These are phyloP conservation scores for Sula dactylatra DNA, from an alignment of 2,113 vertebrate genomes.

Conservation along the genomic window DNA sequence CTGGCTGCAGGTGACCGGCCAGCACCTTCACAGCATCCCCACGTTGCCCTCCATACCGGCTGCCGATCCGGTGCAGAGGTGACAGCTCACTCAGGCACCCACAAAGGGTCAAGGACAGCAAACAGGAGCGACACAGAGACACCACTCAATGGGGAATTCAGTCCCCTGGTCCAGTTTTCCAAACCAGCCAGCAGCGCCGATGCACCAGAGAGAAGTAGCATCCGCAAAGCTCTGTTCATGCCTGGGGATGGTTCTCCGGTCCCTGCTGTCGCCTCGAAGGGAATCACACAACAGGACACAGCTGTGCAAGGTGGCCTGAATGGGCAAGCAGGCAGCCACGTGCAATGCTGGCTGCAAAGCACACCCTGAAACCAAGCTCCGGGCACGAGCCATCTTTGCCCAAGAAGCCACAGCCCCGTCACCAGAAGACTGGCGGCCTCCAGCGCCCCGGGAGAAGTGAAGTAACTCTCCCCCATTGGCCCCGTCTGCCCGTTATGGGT, in stretches of 20 bases:
- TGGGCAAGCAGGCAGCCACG: rapidly evolving
- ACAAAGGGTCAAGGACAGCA: not conserved
- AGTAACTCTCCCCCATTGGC: slow-evolving; percentile 21
- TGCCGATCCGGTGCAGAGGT: not conserved
- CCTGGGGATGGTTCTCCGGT: rapidly evolving
- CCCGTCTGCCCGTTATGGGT: not conserved
- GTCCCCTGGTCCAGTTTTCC: not conserved
- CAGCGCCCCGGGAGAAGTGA: slow-evolving; percentile 8
- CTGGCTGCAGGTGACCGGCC: rapidly evolving
- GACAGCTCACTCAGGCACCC: not conserved
- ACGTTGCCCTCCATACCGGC: not conserved
- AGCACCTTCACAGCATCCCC: not conserved
- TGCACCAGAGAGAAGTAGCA: not conserved
- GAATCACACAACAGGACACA: not conserved
- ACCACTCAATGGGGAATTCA: not conserved
- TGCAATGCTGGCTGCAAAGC: not conserved
- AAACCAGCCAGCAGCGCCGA: not conserved
- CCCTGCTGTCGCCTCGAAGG: not conserved
- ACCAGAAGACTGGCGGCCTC: slow-evolving; percentile 31
- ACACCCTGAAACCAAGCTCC: not conserved
- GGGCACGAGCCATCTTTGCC: not conserved
- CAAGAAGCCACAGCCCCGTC: not conserved
- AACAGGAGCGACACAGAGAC: not conserved
- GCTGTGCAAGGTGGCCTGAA: not conserved
- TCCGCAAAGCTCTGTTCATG: not conserved